Conservation (phyloP, 2,888 invertebrate genomes). For the Bellardia bayeri region DNA sequence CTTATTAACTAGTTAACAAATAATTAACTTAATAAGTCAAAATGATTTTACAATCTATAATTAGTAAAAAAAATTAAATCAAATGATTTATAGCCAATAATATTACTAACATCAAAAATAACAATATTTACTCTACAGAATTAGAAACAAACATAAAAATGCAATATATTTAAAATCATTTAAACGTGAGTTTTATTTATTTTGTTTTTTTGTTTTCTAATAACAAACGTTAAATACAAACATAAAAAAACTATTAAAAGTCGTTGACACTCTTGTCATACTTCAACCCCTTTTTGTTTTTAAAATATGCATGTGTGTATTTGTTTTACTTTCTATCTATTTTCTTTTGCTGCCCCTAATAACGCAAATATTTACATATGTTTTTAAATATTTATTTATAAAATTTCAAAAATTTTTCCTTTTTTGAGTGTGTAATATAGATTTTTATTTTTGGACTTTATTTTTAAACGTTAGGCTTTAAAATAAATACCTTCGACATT, state of each 20-base stretch:
- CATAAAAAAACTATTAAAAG: conserved; percentile 16
- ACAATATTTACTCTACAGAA: background rate
- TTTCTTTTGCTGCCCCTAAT: background rate
- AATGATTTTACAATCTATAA: conserved; percentile 36
- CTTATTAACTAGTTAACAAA: background rate
- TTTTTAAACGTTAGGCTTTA: background rate
- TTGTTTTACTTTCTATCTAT: background rate
- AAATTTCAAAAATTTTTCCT: conserved; percentile 22
- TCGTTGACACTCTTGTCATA: background rate
- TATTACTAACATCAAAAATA: background rate
- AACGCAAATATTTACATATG: background rate
- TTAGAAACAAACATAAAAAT: background rate
- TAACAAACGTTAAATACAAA: background rate
- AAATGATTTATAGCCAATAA: conserved; percentile 40
- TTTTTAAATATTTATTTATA: conserved; percentile 35
- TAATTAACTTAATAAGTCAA: conserved; percentile 1
- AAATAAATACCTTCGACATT: background rate
- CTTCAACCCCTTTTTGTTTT: background rate
- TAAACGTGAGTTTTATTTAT: conserved; percentile 17
- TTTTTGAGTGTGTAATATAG: background rate
- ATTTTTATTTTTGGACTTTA: conserved; percentile 32
- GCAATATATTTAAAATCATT: background rate
- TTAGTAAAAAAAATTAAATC: conserved; percentile 49
- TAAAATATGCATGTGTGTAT: background rate
- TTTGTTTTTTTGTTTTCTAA: background rate